Evolutionary conservation across 2,797 vertebrate species (phyloP), one percentile per base, ranked within the genome.

Genomic region (Oryzias sinensis): DNA sequence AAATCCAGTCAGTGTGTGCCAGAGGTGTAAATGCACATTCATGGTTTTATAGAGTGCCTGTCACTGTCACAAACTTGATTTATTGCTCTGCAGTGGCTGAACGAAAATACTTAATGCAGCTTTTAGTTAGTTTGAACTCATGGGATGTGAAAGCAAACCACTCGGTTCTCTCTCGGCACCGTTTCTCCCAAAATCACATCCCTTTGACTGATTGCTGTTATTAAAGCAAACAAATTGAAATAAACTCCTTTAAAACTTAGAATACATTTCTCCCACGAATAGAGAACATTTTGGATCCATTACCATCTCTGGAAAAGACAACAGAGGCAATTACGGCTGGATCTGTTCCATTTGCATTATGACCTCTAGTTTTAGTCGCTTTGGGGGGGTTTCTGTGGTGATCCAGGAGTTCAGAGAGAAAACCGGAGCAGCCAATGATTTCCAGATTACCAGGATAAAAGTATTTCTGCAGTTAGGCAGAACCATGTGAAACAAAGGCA

Each of bases 221-320:
- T 72, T 76, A 57, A 51, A n/a, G 37, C 43, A 49, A 77, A 71
- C 51, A 49, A 43, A 53, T 56, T 64, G 61, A 57, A 56, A 43
- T 72, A 57, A 49, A 47, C 37, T 56, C 55, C 56, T 24, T 9
- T 56, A 25, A 52, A 66, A 53, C n/a, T 57, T 37, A 48, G 53
- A 61, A 3, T 33, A n/a, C 46, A 56, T 17, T 17, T 56, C 50
- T 29, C 14, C 57, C 50, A 53, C 53, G 4, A 41, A 56, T 27
- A 51, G 29, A 24, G 63, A 61, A 64, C 61, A 49, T 77, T 83
- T 79, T 47, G 13, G 27, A 54, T 68, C 75, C 15, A 76, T 81
- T 75, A 82, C 27, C 76, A 72, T 83, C 62, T 52, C 24, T 83
- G 74, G 80, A 29, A 68, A 24, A 66, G 76, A 83, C 65, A 65